Percentiles rank a stretch among this genome's conserved stretches.
phyloP scores from a whole-genome alignment of 2,113 vertebrate species.

The Cyrtonyx montezumae region DNA sequence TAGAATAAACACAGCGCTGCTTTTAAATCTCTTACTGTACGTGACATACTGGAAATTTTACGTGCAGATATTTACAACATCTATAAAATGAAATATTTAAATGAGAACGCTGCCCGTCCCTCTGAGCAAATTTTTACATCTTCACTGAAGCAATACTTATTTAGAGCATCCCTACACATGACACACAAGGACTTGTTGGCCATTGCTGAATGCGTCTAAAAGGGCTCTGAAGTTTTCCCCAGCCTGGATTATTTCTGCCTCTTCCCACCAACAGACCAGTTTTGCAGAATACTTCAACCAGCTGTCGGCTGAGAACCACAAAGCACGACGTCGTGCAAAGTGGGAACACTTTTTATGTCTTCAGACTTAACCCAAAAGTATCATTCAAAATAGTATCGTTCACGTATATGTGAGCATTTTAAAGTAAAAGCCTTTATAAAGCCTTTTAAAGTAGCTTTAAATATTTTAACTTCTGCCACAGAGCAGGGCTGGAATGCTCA shows the following conservation, averaged over 20 bases:
- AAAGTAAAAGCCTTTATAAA: too few species aligned
- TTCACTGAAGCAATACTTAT: not conserved
- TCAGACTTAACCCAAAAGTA: not conserved
- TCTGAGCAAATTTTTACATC: not conserved
- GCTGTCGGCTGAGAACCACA: not conserved
- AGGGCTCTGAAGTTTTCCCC: not conserved
- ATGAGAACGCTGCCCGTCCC: not conserved
- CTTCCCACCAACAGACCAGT: not conserved
- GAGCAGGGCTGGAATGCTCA: not conserved
- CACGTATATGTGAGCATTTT: not conserved
- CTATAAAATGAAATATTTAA: not conserved
- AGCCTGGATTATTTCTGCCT: not conserved
- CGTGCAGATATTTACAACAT: not conserved
- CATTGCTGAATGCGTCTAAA: not conserved
- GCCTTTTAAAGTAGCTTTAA: slow-evolving; percentile 5
- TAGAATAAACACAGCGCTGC: not conserved
- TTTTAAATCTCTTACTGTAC: not conserved
- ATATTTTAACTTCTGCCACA: not conserved
- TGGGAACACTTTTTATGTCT: not conserved
- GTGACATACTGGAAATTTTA: not conserved
- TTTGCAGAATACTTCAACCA: not conserved
- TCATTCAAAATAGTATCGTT: not conserved
- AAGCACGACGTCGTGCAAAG: not conserved
- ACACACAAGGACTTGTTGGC: not conserved
- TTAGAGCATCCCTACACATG: not conserved